Evolutionary conservation across 2,797 vertebrate genomes (phyloP).

Genomic region (Acanthurus tractus): DNA sequence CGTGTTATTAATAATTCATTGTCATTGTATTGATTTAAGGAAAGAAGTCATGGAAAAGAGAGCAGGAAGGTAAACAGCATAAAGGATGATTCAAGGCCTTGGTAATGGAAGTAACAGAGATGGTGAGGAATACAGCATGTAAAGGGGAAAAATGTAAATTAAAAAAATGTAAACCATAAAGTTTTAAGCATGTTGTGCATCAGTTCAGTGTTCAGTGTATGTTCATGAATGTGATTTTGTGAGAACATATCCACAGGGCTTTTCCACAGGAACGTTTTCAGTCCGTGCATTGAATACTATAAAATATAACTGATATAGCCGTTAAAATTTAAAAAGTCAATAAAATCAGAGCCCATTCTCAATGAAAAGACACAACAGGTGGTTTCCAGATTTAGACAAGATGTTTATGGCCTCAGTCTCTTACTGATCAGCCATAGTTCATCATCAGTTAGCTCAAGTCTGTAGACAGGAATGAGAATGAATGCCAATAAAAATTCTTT

Average conservation of each 20-base stretch:
- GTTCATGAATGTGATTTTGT: slow-evolving; percentile 6
- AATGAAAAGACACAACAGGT: slow-evolving; percentile 41
- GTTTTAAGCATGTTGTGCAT: slow-evolving; percentile 19
- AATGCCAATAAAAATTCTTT: slow-evolving; percentile 3
- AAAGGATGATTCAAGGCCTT: slow-evolving; percentile 63
- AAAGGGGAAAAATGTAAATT: background rate
- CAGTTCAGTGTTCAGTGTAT: background rate
- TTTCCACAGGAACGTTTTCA: slow-evolving; percentile 36
- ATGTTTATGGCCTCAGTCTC: slow-evolving; percentile 21
- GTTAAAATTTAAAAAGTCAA: slow-evolving; percentile 51
- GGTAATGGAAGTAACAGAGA: slow-evolving; percentile 64
- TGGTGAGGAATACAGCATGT: slow-evolving; percentile 11
- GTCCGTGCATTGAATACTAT: slow-evolving; percentile 16
- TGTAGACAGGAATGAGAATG: slow-evolving; percentile 10
- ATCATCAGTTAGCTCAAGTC: slow-evolving; percentile 14
- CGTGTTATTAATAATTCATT: slow-evolving; percentile 65
- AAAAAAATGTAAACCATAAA: slow-evolving; percentile 24
- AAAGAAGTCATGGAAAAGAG: slow-evolving; percentile 58
- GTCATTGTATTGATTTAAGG: slow-evolving; percentile 57
- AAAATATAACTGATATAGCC: slow-evolving; percentile 48
- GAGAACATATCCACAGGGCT: slow-evolving; percentile 22
- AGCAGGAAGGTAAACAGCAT: slow-evolving; percentile 45
- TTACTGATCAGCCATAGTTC: slow-evolving; percentile 14
- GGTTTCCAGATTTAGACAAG: slow-evolving; percentile 46
- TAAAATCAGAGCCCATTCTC: slow-evolving; percentile 46